phyloP scores from a whole-genome alignment of 1,140 invertebrate genomes.

The Medauroidea extradentata region DNA sequence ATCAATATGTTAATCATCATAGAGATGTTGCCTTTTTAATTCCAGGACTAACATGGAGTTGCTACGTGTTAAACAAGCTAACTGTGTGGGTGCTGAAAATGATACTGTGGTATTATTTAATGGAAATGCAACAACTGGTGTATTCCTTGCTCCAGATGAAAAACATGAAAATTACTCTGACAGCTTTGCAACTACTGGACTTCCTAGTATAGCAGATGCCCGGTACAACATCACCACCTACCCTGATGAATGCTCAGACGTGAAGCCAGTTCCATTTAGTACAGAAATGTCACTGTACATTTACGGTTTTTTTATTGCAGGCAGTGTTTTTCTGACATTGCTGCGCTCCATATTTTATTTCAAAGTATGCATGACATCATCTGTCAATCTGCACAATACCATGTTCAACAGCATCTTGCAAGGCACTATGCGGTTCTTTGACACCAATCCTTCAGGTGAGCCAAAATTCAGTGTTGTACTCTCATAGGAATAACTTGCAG shows the following conservation, averaged over 20 bases:
- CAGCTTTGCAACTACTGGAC: background rate
- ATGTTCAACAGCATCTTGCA: slow-evolving; percentile 77
- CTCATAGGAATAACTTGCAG: too few relatives aligned
- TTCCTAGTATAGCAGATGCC: background rate
- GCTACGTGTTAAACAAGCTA: background rate
- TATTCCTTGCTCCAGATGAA: background rate
- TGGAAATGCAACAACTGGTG: too few relatives aligned
- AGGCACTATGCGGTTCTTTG: slow-evolving; percentile 80
- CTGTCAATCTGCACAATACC: slow-evolving; percentile 69
- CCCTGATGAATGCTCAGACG: background rate
- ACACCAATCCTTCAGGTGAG: slow-evolving; percentile 70
- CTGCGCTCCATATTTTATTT: slow-evolving; percentile 66
- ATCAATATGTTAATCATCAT: too few relatives aligned
- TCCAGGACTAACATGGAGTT: slow-evolving; percentile 4
- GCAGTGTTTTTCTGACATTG: slow-evolving; percentile 35
- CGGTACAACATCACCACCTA: background rate
- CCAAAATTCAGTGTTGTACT: too few relatives aligned
- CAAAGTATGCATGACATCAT: slow-evolving; percentile 73
- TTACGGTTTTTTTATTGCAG: slow-evolving; percentile 40
- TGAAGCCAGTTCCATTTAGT: slow-evolving; percentile 9
- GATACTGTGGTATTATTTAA: too few relatives aligned
- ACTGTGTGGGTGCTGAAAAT: too few relatives aligned
- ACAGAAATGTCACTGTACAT: slow-evolving; percentile 39
- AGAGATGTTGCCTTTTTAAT: background rate
- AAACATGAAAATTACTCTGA: background rate